Conservation (phyloP, 2,113 vertebrate genomes). For the Geococcyx californianus region DNA sequence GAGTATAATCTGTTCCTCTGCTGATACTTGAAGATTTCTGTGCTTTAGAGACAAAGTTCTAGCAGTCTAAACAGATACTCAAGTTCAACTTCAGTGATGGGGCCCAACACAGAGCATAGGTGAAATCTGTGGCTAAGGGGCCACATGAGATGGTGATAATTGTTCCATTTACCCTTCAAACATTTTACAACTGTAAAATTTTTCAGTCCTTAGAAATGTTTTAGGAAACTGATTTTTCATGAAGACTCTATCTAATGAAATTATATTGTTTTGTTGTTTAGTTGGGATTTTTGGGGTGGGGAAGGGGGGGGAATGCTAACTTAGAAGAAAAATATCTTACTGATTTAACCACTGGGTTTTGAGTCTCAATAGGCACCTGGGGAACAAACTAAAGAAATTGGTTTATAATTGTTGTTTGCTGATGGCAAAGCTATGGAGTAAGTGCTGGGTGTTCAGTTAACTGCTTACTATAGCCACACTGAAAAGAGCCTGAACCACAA, state of each 20-base stretch:
- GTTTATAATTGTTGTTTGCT: not conserved
- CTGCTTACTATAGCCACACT: not conserved
- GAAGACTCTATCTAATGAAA: not conserved
- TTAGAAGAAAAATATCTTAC: not conserved
- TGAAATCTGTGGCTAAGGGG: not conserved
- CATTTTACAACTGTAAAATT: not conserved
- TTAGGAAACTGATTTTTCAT: not conserved
- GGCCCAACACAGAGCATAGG: not conserved
- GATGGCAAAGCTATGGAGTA: not conserved
- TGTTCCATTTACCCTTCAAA: not conserved
- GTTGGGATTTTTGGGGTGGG: not conserved
- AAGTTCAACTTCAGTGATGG: not conserved
- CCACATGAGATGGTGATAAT: not conserved
- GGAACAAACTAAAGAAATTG: not conserved
- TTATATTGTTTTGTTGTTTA: not conserved
- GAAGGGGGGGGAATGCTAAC: not conserved
- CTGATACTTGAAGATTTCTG: not conserved
- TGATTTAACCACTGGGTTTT: not conserved
- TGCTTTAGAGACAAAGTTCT: not conserved
- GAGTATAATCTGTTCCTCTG: not conserved
- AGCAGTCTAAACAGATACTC: not conserved
- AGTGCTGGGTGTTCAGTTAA: conserved; percentile 8
- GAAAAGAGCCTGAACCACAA: conserved; percentile 21
- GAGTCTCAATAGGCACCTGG: not conserved
- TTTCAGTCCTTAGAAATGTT: not conserved